A percentile compares a stretch with the other conserved stretches of the same genome.
Conservation (phyloP, 2,113 vertebrate species). For the Todiramphus saurophagus region DNA sequence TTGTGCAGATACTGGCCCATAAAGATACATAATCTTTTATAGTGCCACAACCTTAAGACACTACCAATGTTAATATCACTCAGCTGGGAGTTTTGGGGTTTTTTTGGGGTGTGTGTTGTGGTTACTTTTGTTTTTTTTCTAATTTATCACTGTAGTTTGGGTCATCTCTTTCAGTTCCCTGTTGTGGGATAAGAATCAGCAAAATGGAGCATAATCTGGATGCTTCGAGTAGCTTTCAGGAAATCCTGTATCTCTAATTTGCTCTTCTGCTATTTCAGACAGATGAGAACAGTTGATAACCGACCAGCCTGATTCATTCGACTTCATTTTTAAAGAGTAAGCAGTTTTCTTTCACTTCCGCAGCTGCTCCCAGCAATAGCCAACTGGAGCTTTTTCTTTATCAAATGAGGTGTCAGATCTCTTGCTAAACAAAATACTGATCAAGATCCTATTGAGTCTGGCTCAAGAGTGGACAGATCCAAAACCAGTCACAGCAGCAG, state of each 20-base stretch:
- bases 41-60: not conserved
- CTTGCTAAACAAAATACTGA: rapidly evolving
- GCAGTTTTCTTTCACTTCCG: not conserved
- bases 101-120: rapidly evolving
- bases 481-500: not conserved
- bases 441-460: not conserved
- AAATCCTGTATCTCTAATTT: not conserved
- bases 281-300: conserved; percentile 10
- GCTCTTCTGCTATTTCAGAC: not conserved
- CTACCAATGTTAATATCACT: not conserved
- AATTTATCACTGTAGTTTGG: not conserved
- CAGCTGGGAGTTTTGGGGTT: not conserved
- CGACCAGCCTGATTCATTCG: not conserved
- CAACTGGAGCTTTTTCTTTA: not conserved
- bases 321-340: conserved; percentile 4
- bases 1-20: not conserved
- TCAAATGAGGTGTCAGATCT: not conserved
- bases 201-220: not conserved
- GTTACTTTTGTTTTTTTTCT: not conserved
- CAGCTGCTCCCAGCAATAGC: conserved; percentile 21
- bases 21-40: not conserved
- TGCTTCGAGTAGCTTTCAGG: not conserved
- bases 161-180: not conserved
- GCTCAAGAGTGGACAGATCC: not conserved
- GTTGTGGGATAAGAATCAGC: not conserved